Evolutionary conservation across 2,797 vertebrate genomes (phyloP).

Genomic region (Poeciliopsis paucimaculata): DNA sequence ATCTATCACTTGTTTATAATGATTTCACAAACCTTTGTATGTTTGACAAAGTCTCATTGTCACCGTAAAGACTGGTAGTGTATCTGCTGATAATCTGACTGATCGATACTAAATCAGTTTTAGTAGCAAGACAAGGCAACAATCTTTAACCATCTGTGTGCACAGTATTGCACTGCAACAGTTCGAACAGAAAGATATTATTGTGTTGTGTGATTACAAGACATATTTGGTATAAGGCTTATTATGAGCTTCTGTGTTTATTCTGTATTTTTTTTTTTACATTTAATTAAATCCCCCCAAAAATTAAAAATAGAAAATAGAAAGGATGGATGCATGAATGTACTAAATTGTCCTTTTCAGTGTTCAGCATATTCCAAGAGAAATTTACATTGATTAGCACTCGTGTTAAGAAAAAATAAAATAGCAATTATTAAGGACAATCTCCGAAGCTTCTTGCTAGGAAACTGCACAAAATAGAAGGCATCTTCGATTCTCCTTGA

Average conservation of each 20-base stretch:
- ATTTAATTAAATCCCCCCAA: not conserved
- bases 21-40: conserved; percentile 24
- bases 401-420: not conserved
- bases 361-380: not conserved
- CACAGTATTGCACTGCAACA: conserved; percentile 30
- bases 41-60: conserved; percentile 31
- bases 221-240: not conserved
- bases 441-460: not conserved
- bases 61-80: conserved; percentile 16
- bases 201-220: not conserved
- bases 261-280: not conserved
- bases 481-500: not conserved
- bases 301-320: too few relatives aligned
- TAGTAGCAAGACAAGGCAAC: not conserved
- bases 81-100: conserved; percentile 60
- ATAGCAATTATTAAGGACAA: not conserved
- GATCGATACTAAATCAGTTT: conserved; percentile 46
- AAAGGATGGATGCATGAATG: not conserved
- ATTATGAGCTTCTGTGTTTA: too few relatives aligned
- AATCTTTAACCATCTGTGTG: conserved; percentile 56
- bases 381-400: not conserved
- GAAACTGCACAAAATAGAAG: not conserved
- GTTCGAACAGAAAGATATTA: conserved; percentile 27
- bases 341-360: not conserved
- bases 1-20: conserved; percentile 14